Evolutionary conservation across 2,113 vertebrate genomes (phyloP).

Genomic region (Pseudorasbora parva): DNA sequence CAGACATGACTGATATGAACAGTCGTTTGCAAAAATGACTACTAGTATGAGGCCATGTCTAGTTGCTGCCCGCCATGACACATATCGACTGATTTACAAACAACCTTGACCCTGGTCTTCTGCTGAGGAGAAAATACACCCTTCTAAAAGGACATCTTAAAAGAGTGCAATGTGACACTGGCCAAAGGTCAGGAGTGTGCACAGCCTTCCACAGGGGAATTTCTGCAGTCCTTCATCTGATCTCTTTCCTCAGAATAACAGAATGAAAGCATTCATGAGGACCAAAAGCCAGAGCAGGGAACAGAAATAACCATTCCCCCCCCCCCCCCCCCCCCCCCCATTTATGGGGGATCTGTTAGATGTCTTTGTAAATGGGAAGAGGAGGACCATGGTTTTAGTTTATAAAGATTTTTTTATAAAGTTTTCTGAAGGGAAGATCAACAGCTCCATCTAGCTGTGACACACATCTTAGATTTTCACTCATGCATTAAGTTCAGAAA

Average conservation of each 20-base stretch:
- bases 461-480: neutral
- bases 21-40: constrained; percentile 36
- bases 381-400: neutral
- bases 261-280: constrained; percentile 58
- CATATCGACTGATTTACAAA: constrained; percentile 58
- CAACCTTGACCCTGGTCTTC: constrained; percentile 50
- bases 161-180: constrained; percentile 47
- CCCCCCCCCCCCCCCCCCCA: constrained; percentile 38
- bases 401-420: neutral
- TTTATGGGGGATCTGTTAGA: constrained; percentile 41
- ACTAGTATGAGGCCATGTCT: neutral
- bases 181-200: constrained; percentile 60
- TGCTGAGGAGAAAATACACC: constrained; percentile 56
- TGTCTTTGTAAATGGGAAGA: constrained; percentile 31
- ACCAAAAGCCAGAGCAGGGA: constrained; percentile 58
- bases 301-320: constrained; percentile 65
- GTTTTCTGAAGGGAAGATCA: neutral
- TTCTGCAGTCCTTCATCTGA: constrained; percentile 55
- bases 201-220: constrained; percentile 59
- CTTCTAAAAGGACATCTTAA: constrained; percentile 52
- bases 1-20: constrained; percentile 39
- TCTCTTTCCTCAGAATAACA: constrained; percentile 53
- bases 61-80: neutral
- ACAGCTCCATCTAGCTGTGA: constrained; percentile 44
- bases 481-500: neutral